Evolutionary conservation across 2,113 vertebrate genomes (phyloP), one percentile per base, ranked within the genome.

Genomic region (Cacatua alba): DNA sequence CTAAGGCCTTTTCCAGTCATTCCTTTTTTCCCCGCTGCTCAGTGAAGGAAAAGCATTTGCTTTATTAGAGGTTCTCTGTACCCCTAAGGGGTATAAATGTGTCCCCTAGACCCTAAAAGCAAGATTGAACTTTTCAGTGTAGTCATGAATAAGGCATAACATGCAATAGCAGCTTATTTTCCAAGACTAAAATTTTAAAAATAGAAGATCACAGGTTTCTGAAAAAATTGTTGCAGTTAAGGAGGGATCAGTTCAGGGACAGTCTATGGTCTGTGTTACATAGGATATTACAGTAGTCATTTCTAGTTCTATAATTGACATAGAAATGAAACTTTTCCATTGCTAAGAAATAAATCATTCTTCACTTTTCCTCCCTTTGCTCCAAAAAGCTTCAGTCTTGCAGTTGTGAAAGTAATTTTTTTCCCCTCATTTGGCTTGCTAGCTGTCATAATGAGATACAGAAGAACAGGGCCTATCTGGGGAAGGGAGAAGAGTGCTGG

Each of bases 1-100:
- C 90, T 86, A 80, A 86, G 88, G 88, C 82, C 88, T 90, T 96
- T 96, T 94, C 60, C 90, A 95, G 90, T 88, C 57, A 37, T 65
- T 83, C 82, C 39, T 90, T 94, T 93, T 95, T 79, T 21, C 64
- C 68, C 35, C 88, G 88, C 82, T 84, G 95, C 83, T 94, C 88
- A 88, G 55, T 86, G 86, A 62, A 96, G 62, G 72, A 95, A 95
- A 94, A 95, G 65, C 25, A 51, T 78, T 90, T 96, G 29, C 77
- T 83, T 95, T 93, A 84, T 88, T 90, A 95, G 88, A 92, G 64
- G 62, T 69, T 78, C 64, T 77, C 85, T 88, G 62, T 93, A 91
- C 60, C 25, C 86, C 77, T 90, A 78, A 88, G 37, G 57, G 51
- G 94, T 35, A 94, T 88, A 97, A 88, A 95, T 96, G 52, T 90